These are phyloP conservation scores for Saccostrea echinata DNA, from an alignment of 1,140 invertebrate species.

Conservation along the genomic window DNA sequence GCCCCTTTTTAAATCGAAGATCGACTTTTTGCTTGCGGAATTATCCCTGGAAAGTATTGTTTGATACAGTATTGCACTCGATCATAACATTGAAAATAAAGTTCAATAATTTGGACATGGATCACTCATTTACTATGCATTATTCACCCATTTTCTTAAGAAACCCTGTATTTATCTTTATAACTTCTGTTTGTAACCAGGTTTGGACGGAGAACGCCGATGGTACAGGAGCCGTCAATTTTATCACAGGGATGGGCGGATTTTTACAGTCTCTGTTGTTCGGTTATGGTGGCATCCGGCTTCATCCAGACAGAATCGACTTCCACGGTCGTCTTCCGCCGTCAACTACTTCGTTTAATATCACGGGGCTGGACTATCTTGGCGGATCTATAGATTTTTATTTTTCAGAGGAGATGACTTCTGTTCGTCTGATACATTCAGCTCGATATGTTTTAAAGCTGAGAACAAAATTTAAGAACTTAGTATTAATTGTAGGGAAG, in stretches of 20 bases:
- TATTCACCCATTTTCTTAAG: too few species aligned
- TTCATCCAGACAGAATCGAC: slow-evolving; percentile 71
- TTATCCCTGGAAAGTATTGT: too few species aligned
- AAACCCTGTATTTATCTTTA: too few species aligned
- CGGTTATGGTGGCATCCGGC: slow-evolving; percentile 80
- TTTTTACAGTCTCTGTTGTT: slow-evolving; percentile 80
- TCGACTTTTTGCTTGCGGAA: too few species aligned
- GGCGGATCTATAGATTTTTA: slow-evolving; percentile 62
- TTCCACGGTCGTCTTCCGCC: slow-evolving; percentile 75
- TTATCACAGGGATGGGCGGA: slow-evolving; percentile 82
- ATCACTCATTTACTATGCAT: too few species aligned
- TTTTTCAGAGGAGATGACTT: slow-evolving; percentile 43
- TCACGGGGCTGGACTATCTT: slow-evolving; percentile 72
- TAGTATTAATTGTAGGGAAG: not conserved
- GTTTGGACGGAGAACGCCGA: slow-evolving; percentile 80
- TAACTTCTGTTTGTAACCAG: slow-evolving; percentile 57
- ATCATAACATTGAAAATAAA: too few species aligned
- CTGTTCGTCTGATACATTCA: not conserved
- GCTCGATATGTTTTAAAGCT: not conserved
- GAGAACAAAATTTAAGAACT: not conserved
- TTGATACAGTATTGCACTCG: too few species aligned
- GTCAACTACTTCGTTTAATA: slow-evolving; percentile 64
- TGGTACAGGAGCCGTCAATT: slow-evolving; percentile 80
- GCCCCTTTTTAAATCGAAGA: too few species aligned
- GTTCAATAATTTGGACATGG: too few species aligned